Percentiles rank a stretch among this genome's conserved stretches.
Evolutionary conservation across 2,797 vertebrate genomes (phyloP).

Genomic region (Eptatretus atami): DNA sequence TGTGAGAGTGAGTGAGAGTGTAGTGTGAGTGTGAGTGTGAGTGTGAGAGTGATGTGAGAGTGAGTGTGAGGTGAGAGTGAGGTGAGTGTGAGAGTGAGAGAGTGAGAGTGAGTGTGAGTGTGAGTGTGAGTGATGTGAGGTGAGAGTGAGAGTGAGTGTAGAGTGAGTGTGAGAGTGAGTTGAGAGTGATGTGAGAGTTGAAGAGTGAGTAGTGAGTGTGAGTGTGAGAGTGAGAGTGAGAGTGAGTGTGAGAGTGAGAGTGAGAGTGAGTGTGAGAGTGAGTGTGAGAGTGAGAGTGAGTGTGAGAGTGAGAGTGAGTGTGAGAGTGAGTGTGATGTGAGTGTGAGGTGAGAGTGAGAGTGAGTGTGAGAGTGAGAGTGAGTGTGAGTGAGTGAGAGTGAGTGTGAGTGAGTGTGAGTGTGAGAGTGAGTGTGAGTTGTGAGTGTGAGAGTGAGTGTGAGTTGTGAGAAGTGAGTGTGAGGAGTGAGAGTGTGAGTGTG

Average conservation of each 20-base stretch:
- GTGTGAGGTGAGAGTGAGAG: background rate
- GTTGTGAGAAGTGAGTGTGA: background rate
- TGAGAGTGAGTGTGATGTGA: background rate
- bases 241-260: background rate
- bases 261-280: background rate
- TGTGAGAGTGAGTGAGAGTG: slow-evolving; percentile 1
- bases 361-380: background rate
- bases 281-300: no score
- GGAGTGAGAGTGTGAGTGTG: background rate
- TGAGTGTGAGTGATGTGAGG: background rate
- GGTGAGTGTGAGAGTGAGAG: no score
- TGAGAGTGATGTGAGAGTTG: background rate
- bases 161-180: background rate
- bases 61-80: background rate
- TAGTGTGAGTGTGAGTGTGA: background rate
- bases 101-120: background rate
- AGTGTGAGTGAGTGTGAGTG: slow-evolving; percentile 1
- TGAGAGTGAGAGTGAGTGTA: no score
- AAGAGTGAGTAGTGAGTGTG: background rate
- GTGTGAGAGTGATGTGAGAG: background rate
- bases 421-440: background rate
- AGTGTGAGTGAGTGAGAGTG: background rate
- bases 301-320: no score
- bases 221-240: background rate
- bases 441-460: slow-evolving; percentile 1